Evolutionary conservation across 1,140 invertebrate species (phyloP), one percentile per base, ranked within the genome.

Genomic region (Lamellibrachia luymesi): DNA sequence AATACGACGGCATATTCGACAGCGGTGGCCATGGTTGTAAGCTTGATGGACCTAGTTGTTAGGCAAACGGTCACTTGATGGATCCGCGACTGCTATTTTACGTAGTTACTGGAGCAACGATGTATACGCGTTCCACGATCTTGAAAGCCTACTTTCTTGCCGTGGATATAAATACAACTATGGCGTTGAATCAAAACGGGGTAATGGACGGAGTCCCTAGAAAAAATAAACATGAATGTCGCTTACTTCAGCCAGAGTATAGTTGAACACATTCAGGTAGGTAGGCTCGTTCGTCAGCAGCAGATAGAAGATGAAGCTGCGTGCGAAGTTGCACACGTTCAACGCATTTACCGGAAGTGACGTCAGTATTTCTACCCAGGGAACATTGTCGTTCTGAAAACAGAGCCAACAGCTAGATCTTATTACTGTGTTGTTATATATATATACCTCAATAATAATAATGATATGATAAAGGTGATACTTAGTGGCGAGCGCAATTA

Each of bases 281-380:
- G 94, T 94, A 6, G 96, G 95, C 92, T 96, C 95, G 93, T 96
- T 96, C 52, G 95, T 96, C n/a, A 96, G 93, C 93, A 96, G 94
- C 38, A 96, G 92, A 5, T 94, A 94, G 92, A 95, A 95, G 49
- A 96, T 94, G 95, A 95, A 96, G 90, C 95, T 95, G 50, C 95
- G 93, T 25, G 95, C 95, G 94, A 96, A 95, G 93, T 95, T 94
- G 92, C 95, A 95, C 25, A 95, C 90, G 93, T 95, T 95, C 17
- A 96, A 92, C 1, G 95, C 93, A 27, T 95, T 92, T 22, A 96
- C 95, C 1, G 96, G 95, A 22, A 95, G 90, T 92, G 95, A 96
- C 25, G 94, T 95, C 38, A 96, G 90, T 91, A 96, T 96, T 5
- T 91, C 49, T 91, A 80, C 92, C 95, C 95, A 96, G 22, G 96